Evolutionary conservation across 1,140 invertebrate genomes (phyloP).

Genomic region (Caenorhabditis brenneri): DNA sequence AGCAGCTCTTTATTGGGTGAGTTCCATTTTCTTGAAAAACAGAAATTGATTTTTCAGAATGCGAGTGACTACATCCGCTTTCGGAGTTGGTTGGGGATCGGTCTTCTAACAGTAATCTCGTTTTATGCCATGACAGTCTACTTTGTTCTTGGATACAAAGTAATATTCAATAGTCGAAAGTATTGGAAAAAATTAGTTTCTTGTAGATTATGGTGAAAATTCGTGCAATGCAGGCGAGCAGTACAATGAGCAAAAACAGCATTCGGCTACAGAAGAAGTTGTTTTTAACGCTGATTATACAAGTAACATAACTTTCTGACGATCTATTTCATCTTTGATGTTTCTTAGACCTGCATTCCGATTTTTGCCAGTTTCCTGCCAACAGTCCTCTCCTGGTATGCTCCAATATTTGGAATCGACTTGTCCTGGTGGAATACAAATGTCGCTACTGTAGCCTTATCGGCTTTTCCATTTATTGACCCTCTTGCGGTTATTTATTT

Average conservation of each 20-base stretch:
- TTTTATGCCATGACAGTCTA: slow-evolving; percentile 1
- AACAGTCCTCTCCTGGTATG: neutral
- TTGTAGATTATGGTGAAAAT: slow-evolving; percentile 1
- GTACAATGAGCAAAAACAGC: neutral
- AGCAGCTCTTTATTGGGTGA: neutral
- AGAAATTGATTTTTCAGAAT: neutral
- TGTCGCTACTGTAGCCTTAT: neutral
- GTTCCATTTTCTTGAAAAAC: neutral
- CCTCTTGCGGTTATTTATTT: too few species aligned
- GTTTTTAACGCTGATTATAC: neutral
- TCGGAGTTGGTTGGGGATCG: neutral
- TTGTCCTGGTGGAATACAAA: slow-evolving; percentile 18
- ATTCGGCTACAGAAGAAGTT: neutral
- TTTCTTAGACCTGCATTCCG: neutral
- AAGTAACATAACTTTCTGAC: neutral
- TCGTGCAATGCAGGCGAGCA: neutral
- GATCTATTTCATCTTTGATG: too few species aligned
- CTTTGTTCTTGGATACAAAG: neutral
- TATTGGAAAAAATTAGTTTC: neutral
- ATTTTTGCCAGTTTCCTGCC: neutral
- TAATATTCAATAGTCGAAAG: neutral
- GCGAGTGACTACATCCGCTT: neutral
- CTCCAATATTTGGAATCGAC: neutral
- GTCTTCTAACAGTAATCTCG: neutral
- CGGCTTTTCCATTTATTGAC: slow-evolving; percentile 12